Evolutionary conservation across 2,113 vertebrate species (phyloP).

Genomic region (Stomatorhinus ivindoensis): DNA sequence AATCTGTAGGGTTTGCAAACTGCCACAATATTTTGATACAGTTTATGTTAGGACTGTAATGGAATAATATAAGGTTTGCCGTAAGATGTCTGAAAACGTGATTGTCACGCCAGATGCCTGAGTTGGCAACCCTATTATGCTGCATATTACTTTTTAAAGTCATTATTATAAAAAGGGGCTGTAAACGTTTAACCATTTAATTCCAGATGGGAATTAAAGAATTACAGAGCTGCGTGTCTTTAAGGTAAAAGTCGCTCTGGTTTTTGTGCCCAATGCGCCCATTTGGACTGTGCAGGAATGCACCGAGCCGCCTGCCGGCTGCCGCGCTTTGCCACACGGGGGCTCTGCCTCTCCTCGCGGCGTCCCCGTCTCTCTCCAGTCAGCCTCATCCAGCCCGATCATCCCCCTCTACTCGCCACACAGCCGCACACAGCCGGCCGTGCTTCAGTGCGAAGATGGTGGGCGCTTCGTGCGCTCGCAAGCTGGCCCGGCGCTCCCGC

Average conservation of each 20-base stretch:
- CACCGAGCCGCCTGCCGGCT: not conserved
- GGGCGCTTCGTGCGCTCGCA: slow-evolving; percentile 73
- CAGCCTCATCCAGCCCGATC: not conserved
- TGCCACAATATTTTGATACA: too few species aligned
- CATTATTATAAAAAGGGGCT: not conserved
- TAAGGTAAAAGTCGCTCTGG: not conserved
- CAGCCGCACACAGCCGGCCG: slow-evolving; percentile 41
- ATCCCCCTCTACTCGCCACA: slow-evolving; percentile 39
- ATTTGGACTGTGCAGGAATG: not conserved
- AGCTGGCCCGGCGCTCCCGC: slow-evolving; percentile 78
- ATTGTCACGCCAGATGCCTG: too few species aligned
- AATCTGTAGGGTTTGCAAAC: too few species aligned
- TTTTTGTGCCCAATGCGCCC: not conserved
- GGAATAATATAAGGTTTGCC: too few species aligned
- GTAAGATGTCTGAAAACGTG: too few species aligned
- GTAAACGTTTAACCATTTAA: not conserved
- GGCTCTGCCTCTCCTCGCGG: slow-evolving; percentile 39
- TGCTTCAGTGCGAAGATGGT: slow-evolving; percentile 65
- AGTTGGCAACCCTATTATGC: not conserved
- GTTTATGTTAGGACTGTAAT: too few species aligned
- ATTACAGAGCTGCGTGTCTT: not conserved
- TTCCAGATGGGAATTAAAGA: not conserved
- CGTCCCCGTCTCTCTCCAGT: slow-evolving; percentile 32
- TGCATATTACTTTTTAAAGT: not conserved
- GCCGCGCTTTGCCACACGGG: slow-evolving; percentile 47